Evolutionary conservation across 2,797 vertebrate species (phyloP).

Genomic region (Intellagama lesueurii): DNA sequence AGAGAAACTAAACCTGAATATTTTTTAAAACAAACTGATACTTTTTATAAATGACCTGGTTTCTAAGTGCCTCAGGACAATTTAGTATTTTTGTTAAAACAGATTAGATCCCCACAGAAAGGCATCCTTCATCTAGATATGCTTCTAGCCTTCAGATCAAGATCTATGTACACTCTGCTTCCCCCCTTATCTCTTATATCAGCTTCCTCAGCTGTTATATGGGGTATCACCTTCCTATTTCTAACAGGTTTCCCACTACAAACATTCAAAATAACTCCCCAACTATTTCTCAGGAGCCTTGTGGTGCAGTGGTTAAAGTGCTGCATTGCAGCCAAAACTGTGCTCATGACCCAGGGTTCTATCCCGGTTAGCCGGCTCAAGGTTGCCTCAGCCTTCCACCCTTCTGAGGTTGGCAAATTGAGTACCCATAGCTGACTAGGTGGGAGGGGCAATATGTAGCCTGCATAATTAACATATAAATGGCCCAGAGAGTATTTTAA

Average conservation of each 20-base stretch:
- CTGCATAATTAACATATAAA: no score
- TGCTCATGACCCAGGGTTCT: no score
- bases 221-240: neutral
- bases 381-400: no score
- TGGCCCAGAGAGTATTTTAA: neutral
- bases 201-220: neutral
- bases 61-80: no score
- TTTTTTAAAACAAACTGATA: no score
- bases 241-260: neutral
- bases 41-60: no score
- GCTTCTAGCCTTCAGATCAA: neutral
- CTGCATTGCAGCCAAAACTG: no score
- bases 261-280: neutral
- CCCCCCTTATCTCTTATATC: neutral
- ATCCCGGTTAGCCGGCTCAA: no score
- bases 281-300: neutral
- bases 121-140: neutral
- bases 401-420: no score
- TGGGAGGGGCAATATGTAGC: neutral
- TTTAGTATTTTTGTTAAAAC: no score
- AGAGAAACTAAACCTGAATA: no score
- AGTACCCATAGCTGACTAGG: no score
- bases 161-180: neutral
- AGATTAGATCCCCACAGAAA: neutral
- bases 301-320: neutral